phyloP scores from a whole-genome alignment of 2,888 invertebrate genomes.

The Hipparchia sbordonii region DNA sequence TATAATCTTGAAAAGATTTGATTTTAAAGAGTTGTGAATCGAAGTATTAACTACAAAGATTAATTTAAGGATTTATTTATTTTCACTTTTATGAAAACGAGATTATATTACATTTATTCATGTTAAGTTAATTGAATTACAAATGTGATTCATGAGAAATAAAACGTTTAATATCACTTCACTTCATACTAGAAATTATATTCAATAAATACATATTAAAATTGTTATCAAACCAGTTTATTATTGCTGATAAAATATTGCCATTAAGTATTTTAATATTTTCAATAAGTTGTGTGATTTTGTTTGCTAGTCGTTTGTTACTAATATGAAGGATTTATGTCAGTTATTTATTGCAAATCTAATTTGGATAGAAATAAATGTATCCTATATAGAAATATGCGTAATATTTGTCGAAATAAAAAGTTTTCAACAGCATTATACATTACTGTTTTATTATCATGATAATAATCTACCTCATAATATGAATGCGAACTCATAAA shows the following conservation, averaged over 20 bases:
- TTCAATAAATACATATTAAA: background rate
- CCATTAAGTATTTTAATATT: background rate
- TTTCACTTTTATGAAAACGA: background rate
- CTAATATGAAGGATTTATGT: background rate
- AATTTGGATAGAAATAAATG: background rate
- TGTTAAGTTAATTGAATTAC: background rate
- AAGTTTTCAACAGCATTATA: background rate
- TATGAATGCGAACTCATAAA: background rate
- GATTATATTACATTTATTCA: background rate
- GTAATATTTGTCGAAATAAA: background rate
- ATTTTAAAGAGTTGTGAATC: background rate
- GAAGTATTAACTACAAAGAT: background rate
- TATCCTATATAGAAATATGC: too few relatives aligned
- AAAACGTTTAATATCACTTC: background rate
- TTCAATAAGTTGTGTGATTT: conserved; percentile 15
- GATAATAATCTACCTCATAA: background rate
- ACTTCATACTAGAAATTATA: too few relatives aligned
- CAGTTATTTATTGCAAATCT: conserved; percentile 2
- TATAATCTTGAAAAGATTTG: conserved; percentile 1
- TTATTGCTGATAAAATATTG: background rate
- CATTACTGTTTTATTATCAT: background rate
- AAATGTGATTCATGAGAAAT: background rate
- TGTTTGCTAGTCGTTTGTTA: conserved; percentile 22
- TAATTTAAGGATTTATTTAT: background rate
- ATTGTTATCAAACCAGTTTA: background rate